These are phyloP conservation scores for Holothuria glaberrima DNA, from an alignment of 35 echinoderm and acorn worm genomes.

Conservation along the genomic window DNA sequence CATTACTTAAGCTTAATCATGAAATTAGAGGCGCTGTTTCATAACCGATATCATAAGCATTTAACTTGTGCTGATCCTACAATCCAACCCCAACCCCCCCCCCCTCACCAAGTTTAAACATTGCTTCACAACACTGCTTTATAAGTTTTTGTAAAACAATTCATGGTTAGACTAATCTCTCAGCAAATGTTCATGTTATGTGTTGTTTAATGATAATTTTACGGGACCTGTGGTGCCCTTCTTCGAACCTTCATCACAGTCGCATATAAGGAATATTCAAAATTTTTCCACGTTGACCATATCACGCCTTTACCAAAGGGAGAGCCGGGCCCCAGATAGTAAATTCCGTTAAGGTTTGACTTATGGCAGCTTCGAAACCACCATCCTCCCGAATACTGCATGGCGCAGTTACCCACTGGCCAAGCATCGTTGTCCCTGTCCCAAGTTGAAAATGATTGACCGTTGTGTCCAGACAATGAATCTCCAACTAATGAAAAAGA, in stretches of 20 bases:
- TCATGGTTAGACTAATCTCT: no score
- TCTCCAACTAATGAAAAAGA: conserved; percentile 33
- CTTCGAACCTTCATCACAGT: conserved; percentile 62
- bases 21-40: no score
- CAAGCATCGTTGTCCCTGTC: conserved; percentile 66
- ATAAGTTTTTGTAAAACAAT: no score
- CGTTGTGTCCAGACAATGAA: conserved; percentile 53
- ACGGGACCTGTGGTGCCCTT: conserved; percentile 23
- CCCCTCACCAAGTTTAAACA: no score
- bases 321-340: conserved; percentile 2
- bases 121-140: no score
- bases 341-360: conserved; percentile 63
- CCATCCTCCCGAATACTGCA: conserved; percentile 59
- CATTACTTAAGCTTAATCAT: no score
- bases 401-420: conserved; percentile 49
- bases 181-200: no score
- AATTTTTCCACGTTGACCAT: conserved; percentile 54
- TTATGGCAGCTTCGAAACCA: conserved; percentile 59
- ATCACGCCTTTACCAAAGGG: conserved; percentile 44
- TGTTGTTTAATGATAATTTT: neutral
- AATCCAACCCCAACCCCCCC: no score
- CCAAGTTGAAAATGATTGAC: conserved; percentile 50
- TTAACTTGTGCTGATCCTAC: no score
- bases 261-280: conserved; percentile 42
- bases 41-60: no score